Evolutionary conservation across 1,140 invertebrate species (phyloP).

Genomic region (Papilio aristodemus): DNA sequence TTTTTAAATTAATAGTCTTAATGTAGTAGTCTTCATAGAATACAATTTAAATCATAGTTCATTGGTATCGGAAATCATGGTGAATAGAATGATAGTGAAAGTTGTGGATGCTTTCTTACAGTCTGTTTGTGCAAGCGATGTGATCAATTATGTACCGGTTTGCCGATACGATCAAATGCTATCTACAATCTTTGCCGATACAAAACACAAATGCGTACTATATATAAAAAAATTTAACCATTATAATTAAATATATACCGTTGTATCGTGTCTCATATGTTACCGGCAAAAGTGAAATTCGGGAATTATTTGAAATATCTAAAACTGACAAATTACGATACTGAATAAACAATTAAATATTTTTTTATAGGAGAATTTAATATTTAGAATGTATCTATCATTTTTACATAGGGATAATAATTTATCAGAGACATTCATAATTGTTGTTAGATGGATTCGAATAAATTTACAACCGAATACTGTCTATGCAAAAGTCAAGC

Average conservation of each 20-base stretch:
- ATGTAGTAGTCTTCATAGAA: not conserved
- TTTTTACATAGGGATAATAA: no score
- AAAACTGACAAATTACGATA: not conserved
- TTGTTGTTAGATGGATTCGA: no score
- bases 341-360: not conserved
- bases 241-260: not conserved
- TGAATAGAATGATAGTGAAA: conserved; percentile 12
- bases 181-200: conserved; percentile 1
- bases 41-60: not conserved
- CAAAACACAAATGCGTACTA: not conserved
- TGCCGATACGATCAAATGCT: conserved; percentile 19
- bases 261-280: not conserved
- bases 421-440: no score
- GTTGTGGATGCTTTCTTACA: conserved; percentile 22
- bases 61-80: not conserved
- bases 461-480: no score
- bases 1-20: not conserved
- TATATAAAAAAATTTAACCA: not conserved
- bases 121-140: conserved; percentile 8
- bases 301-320: not conserved
- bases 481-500: no score
- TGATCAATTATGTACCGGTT: conserved; percentile 31
- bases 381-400: no score
- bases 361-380: no score
- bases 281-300: not conserved